Percentiles rank a stretch among this genome's conserved stretches.
Evolutionary conservation across 2,888 invertebrate species (phyloP).

Genomic region (Macrophya alboannulata): DNA sequence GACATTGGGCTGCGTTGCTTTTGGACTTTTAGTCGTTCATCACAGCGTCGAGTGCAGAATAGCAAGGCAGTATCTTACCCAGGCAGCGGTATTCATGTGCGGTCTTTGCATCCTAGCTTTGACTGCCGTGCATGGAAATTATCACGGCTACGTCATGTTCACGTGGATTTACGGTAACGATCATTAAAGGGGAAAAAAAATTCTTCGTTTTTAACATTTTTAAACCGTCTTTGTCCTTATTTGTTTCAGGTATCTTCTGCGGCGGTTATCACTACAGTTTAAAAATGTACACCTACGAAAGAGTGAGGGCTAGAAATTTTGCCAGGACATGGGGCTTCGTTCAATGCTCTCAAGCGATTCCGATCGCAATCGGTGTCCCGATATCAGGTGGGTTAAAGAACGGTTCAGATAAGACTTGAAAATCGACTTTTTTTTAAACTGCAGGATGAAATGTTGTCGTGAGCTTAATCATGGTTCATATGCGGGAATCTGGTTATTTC

Average conservation of each 20-base stretch:
- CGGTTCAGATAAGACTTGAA: not conserved
- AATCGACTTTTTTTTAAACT: too few relatives aligned
- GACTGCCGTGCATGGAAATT: constrained; percentile 89
- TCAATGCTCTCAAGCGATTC: constrained; percentile 93
- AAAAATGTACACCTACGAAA: constrained; percentile 94
- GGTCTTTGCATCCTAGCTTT: constrained; percentile 89
- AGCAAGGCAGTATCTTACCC: constrained; percentile 92
- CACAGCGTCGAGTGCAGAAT: constrained; percentile 93
- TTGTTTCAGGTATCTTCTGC: constrained; percentile 88
- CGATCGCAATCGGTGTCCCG: constrained; percentile 92
- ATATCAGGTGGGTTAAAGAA: constrained; percentile 84
- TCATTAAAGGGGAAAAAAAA: not conserved
- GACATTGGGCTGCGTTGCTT: constrained; percentile 91
- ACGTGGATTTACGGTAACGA: constrained; percentile 90
- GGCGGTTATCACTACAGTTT: constrained; percentile 94
- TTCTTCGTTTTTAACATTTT: not conserved
- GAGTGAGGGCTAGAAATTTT: constrained; percentile 92
- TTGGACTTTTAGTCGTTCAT: constrained; percentile 91
- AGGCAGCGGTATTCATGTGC: constrained; percentile 90
- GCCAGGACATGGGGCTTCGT: constrained; percentile 95
- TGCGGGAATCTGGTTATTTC: not conserved
- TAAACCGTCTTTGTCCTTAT: constrained; percentile 31
- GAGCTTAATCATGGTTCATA: too few relatives aligned
- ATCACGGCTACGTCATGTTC: constrained; percentile 90
- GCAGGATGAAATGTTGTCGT: too few relatives aligned